Conservation (phyloP, 2,797 vertebrate genomes). For the Myotis pilosus region DNA sequence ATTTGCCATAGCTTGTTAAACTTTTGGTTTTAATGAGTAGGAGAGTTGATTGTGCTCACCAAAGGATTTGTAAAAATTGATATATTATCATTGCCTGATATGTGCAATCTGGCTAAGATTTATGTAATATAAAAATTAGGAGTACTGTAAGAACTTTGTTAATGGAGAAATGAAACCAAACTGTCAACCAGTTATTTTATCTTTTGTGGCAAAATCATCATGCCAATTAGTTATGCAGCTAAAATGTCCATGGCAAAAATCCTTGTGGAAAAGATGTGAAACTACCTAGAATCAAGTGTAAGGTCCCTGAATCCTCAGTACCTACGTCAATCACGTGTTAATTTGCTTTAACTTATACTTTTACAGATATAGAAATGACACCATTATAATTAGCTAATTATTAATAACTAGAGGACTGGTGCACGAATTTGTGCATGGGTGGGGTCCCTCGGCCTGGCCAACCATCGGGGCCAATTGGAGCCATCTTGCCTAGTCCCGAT, state of each 20-base stretch:
- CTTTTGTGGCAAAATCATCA: not conserved
- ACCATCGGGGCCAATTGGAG: too few species aligned
- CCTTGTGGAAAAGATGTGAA: not conserved
- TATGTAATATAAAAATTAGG: not conserved
- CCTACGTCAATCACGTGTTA: not conserved
- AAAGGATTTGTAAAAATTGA: not conserved
- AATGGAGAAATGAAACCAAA: not conserved
- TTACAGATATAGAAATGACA: not conserved
- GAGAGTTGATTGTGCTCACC: not conserved
- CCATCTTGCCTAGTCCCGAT: fast-evolving
- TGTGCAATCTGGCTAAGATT: not conserved
- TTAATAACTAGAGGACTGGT: not conserved
- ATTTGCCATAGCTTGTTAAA: not conserved
- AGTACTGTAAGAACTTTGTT: not conserved
- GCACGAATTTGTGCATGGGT: too few species aligned
- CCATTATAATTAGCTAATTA: not conserved
- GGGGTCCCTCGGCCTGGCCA: too few species aligned
- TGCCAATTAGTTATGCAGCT: not conserved
- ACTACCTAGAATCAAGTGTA: not conserved
- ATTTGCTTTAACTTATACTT: not conserved
- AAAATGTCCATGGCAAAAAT: not conserved
- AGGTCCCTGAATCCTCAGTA: not conserved
- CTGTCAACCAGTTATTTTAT: not conserved
- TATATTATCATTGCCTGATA: not conserved
- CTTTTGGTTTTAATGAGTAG: not conserved